Conservation (phyloP, 1,140 invertebrate genomes). For the Drosophila novamexicana region DNA sequence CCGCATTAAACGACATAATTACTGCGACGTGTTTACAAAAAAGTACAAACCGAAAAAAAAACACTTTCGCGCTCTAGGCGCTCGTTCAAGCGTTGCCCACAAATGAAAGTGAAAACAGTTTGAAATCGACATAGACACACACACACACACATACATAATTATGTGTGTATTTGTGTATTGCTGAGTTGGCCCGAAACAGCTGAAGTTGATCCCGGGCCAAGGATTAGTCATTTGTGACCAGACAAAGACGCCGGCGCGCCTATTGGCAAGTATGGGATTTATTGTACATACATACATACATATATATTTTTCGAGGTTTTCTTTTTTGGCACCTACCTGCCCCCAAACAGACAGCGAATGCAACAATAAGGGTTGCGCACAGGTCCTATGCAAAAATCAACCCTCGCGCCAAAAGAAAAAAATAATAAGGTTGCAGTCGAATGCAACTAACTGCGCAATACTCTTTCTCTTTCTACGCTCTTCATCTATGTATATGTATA, state of each 20-base stretch:
- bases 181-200: conserved; percentile 63
- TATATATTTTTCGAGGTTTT: not conserved
- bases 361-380: conserved; percentile 48
- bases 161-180: conserved; percentile 13
- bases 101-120: conserved; percentile 74
- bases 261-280: conserved; percentile 27
- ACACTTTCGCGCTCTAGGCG: conserved; percentile 62
- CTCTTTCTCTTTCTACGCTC: not conserved
- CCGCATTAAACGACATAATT: conserved; percentile 70
- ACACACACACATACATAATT: not conserved
- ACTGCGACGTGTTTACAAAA: conserved; percentile 33
- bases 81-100: conserved; percentile 54
- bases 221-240: conserved; percentile 50
- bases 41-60: conserved; percentile 30
- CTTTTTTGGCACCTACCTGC: conserved; percentile 12
- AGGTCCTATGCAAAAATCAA: conserved; percentile 68
- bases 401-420: conserved; percentile 69
- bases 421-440: not conserved
- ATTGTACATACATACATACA: not conserved
- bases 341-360: not conserved
- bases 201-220: conserved; percentile 23
- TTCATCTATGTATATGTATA: too few relatives aligned
- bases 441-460: not conserved
- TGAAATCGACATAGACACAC: conserved; percentile 57
- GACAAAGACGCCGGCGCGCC: conserved; percentile 1